Evolutionary conservation across 2,888 invertebrate genomes (phyloP).

Genomic region (Dolichopus griseipennis): DNA sequence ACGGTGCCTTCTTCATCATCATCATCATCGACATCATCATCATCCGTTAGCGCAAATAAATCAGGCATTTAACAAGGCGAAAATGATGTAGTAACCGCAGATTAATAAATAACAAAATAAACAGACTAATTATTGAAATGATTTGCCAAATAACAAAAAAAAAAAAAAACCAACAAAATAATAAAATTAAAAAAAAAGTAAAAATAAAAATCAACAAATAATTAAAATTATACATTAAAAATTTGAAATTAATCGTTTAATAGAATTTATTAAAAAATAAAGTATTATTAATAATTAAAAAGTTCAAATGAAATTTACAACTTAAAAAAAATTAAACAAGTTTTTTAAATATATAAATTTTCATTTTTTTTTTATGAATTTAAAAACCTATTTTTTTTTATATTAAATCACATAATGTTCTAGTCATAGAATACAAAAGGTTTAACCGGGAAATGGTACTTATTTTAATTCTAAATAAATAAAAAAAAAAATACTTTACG

Average conservation of each 20-base stretch:
- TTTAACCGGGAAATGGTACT: too few relatives aligned
- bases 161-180: too few relatives aligned
- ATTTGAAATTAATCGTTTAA: too few relatives aligned
- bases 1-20: neutral
- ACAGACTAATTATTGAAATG: neutral
- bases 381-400: too few relatives aligned
- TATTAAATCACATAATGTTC: neutral
- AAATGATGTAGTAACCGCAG: neutral
- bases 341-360: too few relatives aligned
- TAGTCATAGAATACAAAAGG: neutral
- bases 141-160: neutral
- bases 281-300: neutral
- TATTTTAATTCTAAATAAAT: neutral
- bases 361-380: too few relatives aligned
- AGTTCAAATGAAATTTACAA: neutral
- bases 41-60: neutral
- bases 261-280: too few relatives aligned
- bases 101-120: neutral
- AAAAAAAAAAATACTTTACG: too few relatives aligned
- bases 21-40: neutral
- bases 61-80: neutral
- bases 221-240: too few relatives aligned
- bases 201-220: too few relatives aligned
- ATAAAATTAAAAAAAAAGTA: too few relatives aligned
- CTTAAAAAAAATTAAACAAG: too few relatives aligned